These are phyloP conservation scores for Tetrapedia diversipes DNA, from an alignment of 2,888 invertebrate species.

Conservation along the genomic window DNA sequence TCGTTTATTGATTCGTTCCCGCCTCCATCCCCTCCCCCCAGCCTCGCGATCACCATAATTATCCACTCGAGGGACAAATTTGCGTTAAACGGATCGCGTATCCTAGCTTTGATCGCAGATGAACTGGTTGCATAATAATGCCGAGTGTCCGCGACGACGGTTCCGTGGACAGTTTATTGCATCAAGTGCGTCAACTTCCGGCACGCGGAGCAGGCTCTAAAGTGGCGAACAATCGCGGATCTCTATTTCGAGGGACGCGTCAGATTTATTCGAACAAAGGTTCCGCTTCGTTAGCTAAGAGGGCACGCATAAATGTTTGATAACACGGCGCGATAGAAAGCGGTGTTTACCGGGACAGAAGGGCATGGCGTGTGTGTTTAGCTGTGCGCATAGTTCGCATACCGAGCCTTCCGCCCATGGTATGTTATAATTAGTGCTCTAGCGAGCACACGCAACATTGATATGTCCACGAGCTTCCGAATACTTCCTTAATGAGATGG, in stretches of 20 bases:
- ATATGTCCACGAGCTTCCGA: conserved; percentile 69
- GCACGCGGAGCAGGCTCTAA: conserved; percentile 8
- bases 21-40: too few species aligned
- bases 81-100: neutral
- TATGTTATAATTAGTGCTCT: conserved; percentile 77
- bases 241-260: conserved; percentile 33
- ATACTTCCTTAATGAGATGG: conserved; percentile 73
- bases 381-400: conserved; percentile 67
- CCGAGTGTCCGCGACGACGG: neutral
- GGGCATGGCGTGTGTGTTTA: conserved; percentile 34
- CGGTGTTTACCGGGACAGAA: conserved; percentile 6
- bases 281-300: conserved; percentile 40
- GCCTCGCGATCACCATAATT: neutral
- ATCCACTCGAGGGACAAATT: neutral
- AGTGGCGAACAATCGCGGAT: conserved; percentile 13
- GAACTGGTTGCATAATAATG: neutral
- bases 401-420: conserved; percentile 69
- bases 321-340: conserved; percentile 63
- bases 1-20: too few species aligned
- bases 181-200: neutral
- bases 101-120: neutral
- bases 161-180: conserved; percentile 18
- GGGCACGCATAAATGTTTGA: conserved; percentile 68
- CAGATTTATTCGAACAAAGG: conserved; percentile 42
- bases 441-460: conserved; percentile 68